Base-by-base conservation (phyloP, 23 tunicate genomes). In the Oikopleura vanhoeffeni region DNA sequence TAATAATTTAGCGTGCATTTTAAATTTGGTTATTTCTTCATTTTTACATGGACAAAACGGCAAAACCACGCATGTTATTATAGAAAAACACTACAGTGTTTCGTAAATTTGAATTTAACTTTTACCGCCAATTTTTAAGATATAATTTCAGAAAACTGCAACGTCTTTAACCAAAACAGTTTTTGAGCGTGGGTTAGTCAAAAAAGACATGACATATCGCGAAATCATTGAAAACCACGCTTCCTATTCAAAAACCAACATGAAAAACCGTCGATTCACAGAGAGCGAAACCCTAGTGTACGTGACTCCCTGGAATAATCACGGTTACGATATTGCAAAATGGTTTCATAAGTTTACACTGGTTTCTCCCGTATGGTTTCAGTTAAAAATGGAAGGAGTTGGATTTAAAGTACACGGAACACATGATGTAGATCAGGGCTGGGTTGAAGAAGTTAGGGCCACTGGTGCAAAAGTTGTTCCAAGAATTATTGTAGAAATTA, bases 351-450 rank as follows among this genome's bases (percentile, higher is more conserved):
- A 95, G 82, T 95, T 95, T 49, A 76, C 90, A 0, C 91, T 95
- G 91, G 67, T 95, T 0, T 84, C 90, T 64, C 98, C 98, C 8
- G 98, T 94, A 0, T 94, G 98, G 98, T 67, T 94, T n/a, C 98
- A 94, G 88, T 89, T 94, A n/a, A 90, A 90, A 85, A 67, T 91
- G 33, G 90, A 94, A 86, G 88, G 85, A 24, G 57, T 91, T 83
- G 96, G 95, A 57, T 90, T 84, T 49, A 87, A 83, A 67, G 88
- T 94, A 39, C 41, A 88, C 40, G 98, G 98, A 64, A 90, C 91
- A 40, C 98, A 94, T 83, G 98, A 94, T 67, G 86, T 94, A 40
- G 98, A 94, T 60, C 86, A 88, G 85, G 89, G 98, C 88, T 49
- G 64, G 64, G 24, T 49, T 13, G 64, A 49, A 13, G 64, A 49